Evolutionary conservation across 2,888 invertebrate species (phyloP), one percentile per base, ranked within the genome.

Genomic region (Leucania comma): DNA sequence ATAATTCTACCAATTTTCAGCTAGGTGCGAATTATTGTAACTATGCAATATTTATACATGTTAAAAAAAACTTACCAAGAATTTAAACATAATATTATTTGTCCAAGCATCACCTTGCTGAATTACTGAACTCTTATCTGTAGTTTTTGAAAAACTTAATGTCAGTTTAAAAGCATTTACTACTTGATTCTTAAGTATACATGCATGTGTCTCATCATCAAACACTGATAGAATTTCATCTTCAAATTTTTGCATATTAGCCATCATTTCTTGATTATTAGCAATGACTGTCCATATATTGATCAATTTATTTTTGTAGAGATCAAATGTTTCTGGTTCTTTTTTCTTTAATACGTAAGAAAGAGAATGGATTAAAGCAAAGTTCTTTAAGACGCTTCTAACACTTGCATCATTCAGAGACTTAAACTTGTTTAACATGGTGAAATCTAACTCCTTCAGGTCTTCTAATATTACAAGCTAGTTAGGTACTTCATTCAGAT

Each of bases 61-160:
- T n/a, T n/a, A n/a, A n/a, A n/a, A 42, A 54, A 20, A 32, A 77
- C 86, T 79, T 79, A 87, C 91, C 78, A 86, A 68, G 48, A 84
- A 68, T 76, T 76, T 86, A 53, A 90, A 92, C 83, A 92, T 81
- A 17, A 92, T 80, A 69, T 92, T 92, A 46, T 91, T 92, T 0
- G 87, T 90, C 92, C 92, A 92, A 10, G 87, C 84, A 75, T 92
- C 92, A n/a, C 92, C 92, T 63, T 92, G 92, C 54, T 83, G 83
- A 32, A 92, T 86, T 5, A 90, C 75, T 10, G 84, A 80, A 74
- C 86, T 79, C 63, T 88, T 85, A 10, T 75, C 74, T 2, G 22
- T 81, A 24, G 32, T 35, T 63, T 72, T 84, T 4, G 66, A 10
- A 3, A 81, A 29, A 57, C 86, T 83, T 1, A 6, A 35, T 0